Conservation (phyloP, 2,797 vertebrate genomes). For the Fistularia tabacaria region DNA sequence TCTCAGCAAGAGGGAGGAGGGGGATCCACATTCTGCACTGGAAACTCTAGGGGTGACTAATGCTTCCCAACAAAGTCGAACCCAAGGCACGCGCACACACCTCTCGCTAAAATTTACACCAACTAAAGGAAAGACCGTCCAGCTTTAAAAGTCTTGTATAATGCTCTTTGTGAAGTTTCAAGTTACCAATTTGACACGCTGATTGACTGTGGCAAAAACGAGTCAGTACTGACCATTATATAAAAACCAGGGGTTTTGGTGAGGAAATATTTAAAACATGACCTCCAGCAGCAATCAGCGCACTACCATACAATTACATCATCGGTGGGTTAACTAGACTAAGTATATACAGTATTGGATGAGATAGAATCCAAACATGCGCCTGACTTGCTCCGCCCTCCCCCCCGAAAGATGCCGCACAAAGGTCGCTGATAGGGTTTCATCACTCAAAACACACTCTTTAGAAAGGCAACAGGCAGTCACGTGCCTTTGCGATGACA, state of each 20-base stretch:
- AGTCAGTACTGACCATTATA: constrained; percentile 26
- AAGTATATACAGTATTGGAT: neutral
- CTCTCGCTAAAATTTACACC: constrained; percentile 35
- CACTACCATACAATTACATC: constrained; percentile 22
- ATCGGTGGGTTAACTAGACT: constrained; percentile 19
- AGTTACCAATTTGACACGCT: constrained; percentile 33
- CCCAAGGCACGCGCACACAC: neutral
- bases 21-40: no score
- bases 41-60: no score
- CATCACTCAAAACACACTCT: constrained; percentile 39
- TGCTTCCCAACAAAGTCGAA: neutral
- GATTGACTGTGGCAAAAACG: constrained; percentile 42
- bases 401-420: constrained; percentile 13
- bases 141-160: constrained; percentile 45
- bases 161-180: constrained; percentile 34
- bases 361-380: constrained; percentile 20
- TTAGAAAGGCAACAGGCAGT: constrained; percentile 42
- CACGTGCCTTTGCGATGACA: constrained; percentile 30
- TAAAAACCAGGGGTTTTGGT: constrained; percentile 28
- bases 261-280: constrained; percentile 25
- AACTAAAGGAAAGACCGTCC: constrained; percentile 37
- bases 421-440: constrained; percentile 22
- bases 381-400: constrained; percentile 26
- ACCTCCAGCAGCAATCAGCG: constrained; percentile 33
- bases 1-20: constrained; percentile 41